Conservation (phyloP, 2,888 invertebrate species). For the Matsumyia berberina region DNA sequence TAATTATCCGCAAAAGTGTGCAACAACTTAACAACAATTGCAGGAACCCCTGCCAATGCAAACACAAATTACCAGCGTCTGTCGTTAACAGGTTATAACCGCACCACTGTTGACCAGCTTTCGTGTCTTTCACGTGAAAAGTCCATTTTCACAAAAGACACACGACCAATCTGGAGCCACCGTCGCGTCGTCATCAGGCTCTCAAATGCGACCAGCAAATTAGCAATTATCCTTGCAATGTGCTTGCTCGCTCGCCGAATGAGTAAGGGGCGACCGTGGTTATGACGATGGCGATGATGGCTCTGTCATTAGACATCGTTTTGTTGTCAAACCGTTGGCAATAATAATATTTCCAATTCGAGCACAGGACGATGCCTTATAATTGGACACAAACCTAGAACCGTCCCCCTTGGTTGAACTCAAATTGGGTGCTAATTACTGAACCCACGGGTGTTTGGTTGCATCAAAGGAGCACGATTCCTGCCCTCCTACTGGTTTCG, state of each 20-base stretch:
- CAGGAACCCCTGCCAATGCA: not conserved
- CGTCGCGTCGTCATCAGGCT: not conserved
- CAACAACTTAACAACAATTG: constrained; percentile 9
- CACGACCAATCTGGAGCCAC: not conserved
- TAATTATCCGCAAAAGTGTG: constrained; percentile 33
- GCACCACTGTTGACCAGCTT: constrained; percentile 8
- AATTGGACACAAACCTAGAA: constrained; percentile 4
- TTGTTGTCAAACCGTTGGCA: constrained; percentile 69
- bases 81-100: constrained; percentile 53
- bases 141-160: constrained; percentile 1
- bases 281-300: constrained; percentile 37
- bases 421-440: constrained; percentile 71
- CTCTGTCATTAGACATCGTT: constrained; percentile 73
- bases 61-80: constrained; percentile 30
- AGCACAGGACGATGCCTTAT: not conserved
- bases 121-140: constrained; percentile 25
- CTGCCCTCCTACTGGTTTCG: constrained; percentile 2
- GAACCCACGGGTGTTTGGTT: constrained; percentile 37
- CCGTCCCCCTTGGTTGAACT: not conserved
- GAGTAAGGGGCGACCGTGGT: not conserved
- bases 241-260: constrained; percentile 28
- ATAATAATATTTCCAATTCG: constrained; percentile 56
- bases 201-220: constrained; percentile 13
- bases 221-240: constrained; percentile 57
- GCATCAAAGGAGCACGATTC: constrained; percentile 29